A percentile compares a stretch with the other conserved stretches of the same genome.
These are phyloP conservation scores for Lomographa bimaculata DNA, from an alignment of 2,888 invertebrate species.

Conservation along the genomic window DNA sequence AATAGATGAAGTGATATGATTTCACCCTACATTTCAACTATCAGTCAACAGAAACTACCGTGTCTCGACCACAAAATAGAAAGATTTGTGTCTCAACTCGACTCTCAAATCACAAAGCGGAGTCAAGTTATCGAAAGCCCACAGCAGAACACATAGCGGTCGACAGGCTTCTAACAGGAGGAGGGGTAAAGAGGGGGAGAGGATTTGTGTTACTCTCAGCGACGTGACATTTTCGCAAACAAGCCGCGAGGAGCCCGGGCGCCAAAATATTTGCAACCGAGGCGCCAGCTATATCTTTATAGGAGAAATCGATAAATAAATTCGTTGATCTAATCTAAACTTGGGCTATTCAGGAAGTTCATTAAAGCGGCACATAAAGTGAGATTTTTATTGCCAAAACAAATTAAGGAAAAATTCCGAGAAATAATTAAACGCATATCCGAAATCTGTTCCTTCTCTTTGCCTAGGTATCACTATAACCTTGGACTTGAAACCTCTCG, in stretches of 20 bases:
- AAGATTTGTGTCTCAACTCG: no score
- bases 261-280: slow-evolving; percentile 59
- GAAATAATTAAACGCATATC: slow-evolving; percentile 6
- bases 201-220: slow-evolving; percentile 43
- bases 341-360: slow-evolving; percentile 11
- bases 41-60: no score
- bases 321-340: slow-evolving; percentile 33
- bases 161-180: slow-evolving; percentile 36
- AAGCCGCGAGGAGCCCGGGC: slow-evolving; percentile 51
- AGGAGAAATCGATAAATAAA: slow-evolving; percentile 63
- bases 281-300: slow-evolving; percentile 54
- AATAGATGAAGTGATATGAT: no score
- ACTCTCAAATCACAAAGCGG: slow-evolving; percentile 38
- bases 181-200: slow-evolving; percentile 31
- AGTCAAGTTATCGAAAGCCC: slow-evolving; percentile 51
- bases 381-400: slow-evolving; percentile 10
- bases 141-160: slow-evolving; percentile 54
- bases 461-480: no score
- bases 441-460: not conserved
- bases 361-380: slow-evolving; percentile 11
- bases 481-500: no score
- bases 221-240: slow-evolving; percentile 76
- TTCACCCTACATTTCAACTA: no score
- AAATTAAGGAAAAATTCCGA: slow-evolving; percentile 7
- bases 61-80: no score